A percentile compares a stretch with the other conserved stretches of the same genome.
Evolutionary conservation across 2,797 vertebrate genomes (phyloP).

Genomic region (Aselliscus stoliczkanus): DNA sequence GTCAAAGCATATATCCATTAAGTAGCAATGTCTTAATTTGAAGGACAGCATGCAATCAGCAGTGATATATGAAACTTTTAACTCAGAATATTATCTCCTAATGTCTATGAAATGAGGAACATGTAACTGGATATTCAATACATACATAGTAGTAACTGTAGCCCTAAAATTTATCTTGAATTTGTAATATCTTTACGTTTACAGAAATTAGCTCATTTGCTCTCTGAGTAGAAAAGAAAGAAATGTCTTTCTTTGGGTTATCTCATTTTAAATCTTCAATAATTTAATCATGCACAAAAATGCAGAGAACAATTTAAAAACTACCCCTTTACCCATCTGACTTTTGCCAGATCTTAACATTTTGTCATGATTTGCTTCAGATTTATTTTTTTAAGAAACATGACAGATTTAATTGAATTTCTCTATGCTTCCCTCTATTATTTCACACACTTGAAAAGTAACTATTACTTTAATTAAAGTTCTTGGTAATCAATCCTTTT

Average conservation of each 20-base stretch:
- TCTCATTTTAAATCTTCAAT: background rate
- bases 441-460: background rate
- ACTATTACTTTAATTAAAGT: background rate
- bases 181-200: background rate
- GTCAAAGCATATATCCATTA: background rate
- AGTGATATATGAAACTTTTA: background rate
- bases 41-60: background rate
- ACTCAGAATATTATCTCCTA: background rate
- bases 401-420: background rate
- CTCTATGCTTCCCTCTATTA: background rate
- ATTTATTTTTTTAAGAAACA: background rate
- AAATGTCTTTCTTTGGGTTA: background rate
- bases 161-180: background rate
- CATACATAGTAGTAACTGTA: background rate
- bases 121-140: background rate
- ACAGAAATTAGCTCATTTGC: background rate
- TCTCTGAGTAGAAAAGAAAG: background rate
- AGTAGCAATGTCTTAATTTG: background rate
- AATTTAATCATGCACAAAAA: background rate
- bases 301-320: background rate
- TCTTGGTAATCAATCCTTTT: background rate
- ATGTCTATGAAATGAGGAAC: background rate
- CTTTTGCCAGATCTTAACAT: background rate
- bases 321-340: background rate
- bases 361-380: background rate